Evolutionary conservation across 2,113 vertebrate genomes (phyloP).

Genomic region (Paradisaea rubra): DNA sequence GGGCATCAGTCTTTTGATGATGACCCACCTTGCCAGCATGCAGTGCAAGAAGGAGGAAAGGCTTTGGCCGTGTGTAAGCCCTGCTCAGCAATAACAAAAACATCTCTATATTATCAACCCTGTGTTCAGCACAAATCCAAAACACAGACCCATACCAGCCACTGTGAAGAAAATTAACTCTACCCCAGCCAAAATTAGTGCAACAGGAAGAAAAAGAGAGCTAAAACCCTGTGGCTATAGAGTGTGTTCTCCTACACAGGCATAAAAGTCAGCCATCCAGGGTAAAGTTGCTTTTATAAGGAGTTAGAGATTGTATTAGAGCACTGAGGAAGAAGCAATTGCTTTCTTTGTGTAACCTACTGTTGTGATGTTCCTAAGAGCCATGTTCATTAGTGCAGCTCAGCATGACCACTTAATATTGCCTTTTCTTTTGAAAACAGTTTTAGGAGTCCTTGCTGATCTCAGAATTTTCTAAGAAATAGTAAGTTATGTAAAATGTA

Average conservation of each 20-base stretch:
- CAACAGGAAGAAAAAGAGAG: neutral
- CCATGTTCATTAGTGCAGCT: neutral
- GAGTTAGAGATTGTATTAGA: neutral
- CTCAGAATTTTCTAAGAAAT: neutral
- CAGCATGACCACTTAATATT: neutral
- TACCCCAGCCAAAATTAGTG: neutral
- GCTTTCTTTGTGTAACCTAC: neutral
- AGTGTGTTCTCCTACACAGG: neutral
- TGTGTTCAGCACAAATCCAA: neutral
- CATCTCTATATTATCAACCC: neutral
- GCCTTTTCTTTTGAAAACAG: neutral
- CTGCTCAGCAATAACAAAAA: neutral
- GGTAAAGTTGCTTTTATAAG: neutral
- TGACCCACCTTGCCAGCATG: too few relatives aligned
- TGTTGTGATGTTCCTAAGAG: neutral
- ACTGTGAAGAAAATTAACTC: neutral
- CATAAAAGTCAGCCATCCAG: neutral
- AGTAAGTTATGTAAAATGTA: neutral
- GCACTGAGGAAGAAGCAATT: neutral
- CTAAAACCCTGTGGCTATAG: neutral
- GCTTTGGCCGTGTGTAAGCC: fast-evolving
- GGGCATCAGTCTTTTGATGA: too few relatives aligned
- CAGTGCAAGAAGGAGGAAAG: fast-evolving
- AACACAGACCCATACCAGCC: neutral
- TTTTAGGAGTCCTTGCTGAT: neutral